Evolutionary conservation across 2,113 vertebrate species (phyloP), one percentile per base, ranked within the genome.

Genomic region (Rutilus rutilus): DNA sequence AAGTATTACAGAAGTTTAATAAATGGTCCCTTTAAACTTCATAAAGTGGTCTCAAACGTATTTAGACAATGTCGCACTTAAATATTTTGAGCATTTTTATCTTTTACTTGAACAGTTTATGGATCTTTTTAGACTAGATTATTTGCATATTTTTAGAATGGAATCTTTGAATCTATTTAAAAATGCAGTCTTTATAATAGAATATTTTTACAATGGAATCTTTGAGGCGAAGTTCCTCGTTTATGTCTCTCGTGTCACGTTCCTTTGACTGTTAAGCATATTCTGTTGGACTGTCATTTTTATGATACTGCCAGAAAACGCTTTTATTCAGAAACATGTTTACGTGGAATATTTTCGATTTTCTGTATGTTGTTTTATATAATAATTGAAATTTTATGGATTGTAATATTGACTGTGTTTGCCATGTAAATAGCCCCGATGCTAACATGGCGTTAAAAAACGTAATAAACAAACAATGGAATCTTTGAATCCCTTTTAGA

Each of bases 131-230:
- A 52, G 9, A 39, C 4, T 33, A 4, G 4, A 19, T 21, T 69
- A 39, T 69, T 69, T 11, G 17, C 10, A 69, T 36, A 36, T 21
- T 60, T 60, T 60, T 60, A 10, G 23, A n/a, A 60, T 60, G 23
- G 8, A 60, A 11, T 60, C 4, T 60, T 60, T 60, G 9, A 60
- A 67, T 19, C 27, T 19, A 33, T 67, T 67, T 67, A 36, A 17
- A 54, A 54, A 65, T 30, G 2, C 25, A 6, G 12, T 65, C 25
- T 65, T 65, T n/a, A 65, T 15, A 64, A 64, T 17, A 42, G 14
- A 50, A 25, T 11, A 39, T 87, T n/a, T 33, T 83, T 84, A 60
- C 52, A 79, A 14, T 78, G 67, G 23, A 65, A 30, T 62, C n/a
- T 42, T 42, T 42, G 42, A 42, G 42, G 42, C 8, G 47, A 50